Evolutionary conservation across 2,888 invertebrate genomes (phyloP).

Genomic region (Mechanitis mazaeus): DNA sequence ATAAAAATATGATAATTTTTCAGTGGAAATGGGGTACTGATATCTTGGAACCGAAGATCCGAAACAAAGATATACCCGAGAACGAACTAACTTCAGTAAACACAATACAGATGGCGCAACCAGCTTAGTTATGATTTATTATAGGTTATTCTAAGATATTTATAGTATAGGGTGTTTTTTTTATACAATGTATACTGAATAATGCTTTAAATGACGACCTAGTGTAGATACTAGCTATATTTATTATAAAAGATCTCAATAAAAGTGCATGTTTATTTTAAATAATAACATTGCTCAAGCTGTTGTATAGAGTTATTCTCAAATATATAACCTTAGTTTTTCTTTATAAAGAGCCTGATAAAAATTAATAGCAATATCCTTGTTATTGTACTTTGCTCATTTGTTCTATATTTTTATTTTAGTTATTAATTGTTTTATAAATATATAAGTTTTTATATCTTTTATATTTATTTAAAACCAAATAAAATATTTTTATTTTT

Average conservation of each 20-base stretch:
- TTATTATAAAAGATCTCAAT: slow-evolving; percentile 9
- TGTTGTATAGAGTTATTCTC: too few species aligned
- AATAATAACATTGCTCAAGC: too few species aligned
- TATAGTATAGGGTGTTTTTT: too few species aligned
- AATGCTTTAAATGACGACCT: too few species aligned
- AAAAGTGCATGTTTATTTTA: not conserved
- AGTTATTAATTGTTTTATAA: too few species aligned
- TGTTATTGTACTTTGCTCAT: slow-evolving; percentile 1
- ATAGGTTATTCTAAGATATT: not conserved
- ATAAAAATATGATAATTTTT: slow-evolving; percentile 25
- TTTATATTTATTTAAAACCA: too few species aligned
- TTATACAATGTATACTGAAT: slow-evolving; percentile 1
- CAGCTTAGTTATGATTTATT: slow-evolving; percentile 19
- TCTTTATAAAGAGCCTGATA: slow-evolving; percentile 4
- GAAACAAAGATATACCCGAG: slow-evolving; percentile 42
- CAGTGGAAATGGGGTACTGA: slow-evolving; percentile 63
- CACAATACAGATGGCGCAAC: slow-evolving; percentile 30
- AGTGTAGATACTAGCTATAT: not conserved
- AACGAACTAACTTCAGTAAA: slow-evolving; percentile 39
- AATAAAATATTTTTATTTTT: too few species aligned
- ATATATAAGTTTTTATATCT: too few species aligned
- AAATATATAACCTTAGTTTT: not conserved
- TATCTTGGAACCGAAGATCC: slow-evolving; percentile 44
- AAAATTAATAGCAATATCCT: slow-evolving; percentile 9
- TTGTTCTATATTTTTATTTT: not conserved